Evolutionary conservation across 1,140 invertebrate genomes (phyloP), one percentile per base, ranked within the genome.

Genomic region (Zaprionus camerounensis): DNA sequence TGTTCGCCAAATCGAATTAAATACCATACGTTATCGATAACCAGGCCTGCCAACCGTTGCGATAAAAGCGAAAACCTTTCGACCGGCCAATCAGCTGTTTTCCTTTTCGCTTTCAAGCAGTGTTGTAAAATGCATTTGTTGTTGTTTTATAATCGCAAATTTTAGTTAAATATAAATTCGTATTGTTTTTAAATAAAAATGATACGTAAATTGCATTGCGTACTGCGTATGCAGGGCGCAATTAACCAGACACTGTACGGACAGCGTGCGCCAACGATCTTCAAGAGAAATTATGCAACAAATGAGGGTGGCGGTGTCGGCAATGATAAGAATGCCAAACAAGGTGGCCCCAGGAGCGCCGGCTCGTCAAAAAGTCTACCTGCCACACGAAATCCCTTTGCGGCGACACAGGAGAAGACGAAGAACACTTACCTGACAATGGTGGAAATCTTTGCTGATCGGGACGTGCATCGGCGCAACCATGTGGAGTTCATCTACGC

Each of bases 401-500:
- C 66, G 3, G 55, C 80, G 0, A 88, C 91, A 7, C 81, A 88
- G 3, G 92, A 95, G 5, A 97, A 97, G 91, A 95, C 95, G 55
- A 97, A 96, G 91, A 92, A 96, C 11, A 94, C 95, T 0, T 98
- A 96, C 91, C 79, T 97, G 24, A 94, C 96, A 68, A 95, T 96
- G 91, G 93, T 98, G 31, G 94, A 95, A 72, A 95, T 96, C 65
- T 98, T 96, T 73, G 93, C 95, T 78, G 93, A 93, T 12, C 93
- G 94, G 63, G 95, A 95, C 76, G 94, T 93, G 0, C 94, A 95
- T 76, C 94, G 95, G 71, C 93, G 95, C 59, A 97, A 97, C 36
- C 97, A 98, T 93, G 97, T 99, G 1, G 97, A 99, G 83, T 99
- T 99, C 93, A 98, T 99, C 76, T 96, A 97, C 91, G 94, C 96